phyloP scores from a whole-genome alignment of 2,888 invertebrate species.

The Trissolcus japonicus region DNA sequence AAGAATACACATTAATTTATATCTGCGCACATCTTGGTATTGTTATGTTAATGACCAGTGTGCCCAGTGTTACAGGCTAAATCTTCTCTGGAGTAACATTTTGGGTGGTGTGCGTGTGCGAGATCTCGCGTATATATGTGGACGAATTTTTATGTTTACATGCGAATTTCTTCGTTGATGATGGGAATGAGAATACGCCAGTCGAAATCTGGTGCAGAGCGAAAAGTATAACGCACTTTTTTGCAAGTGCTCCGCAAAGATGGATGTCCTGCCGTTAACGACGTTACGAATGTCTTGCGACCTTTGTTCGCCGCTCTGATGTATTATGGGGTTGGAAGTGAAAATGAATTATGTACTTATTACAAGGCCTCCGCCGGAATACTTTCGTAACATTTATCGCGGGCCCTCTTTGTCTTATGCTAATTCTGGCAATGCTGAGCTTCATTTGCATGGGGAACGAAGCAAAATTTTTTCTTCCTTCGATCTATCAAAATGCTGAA shows the following conservation, averaged over 20 bases:
- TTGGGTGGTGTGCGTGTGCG: constrained; percentile 7
- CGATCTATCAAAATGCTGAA: not conserved
- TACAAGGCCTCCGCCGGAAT: constrained; percentile 12
- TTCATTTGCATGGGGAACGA: constrained; percentile 4
- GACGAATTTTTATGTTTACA: constrained; percentile 26
- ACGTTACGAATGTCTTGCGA: constrained; percentile 22
- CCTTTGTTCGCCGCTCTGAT: constrained; percentile 32
- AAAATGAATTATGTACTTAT: constrained; percentile 42
- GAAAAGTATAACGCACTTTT: constrained; percentile 18
- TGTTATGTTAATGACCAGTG: constrained; percentile 73
- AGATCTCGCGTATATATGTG: not conserved
- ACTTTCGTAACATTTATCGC: constrained; percentile 5
- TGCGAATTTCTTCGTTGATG: constrained; percentile 27
- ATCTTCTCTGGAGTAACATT: constrained; percentile 61
- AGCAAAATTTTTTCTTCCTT: no score
- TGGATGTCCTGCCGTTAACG: constrained; percentile 13
- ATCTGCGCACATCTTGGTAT: constrained; percentile 72
- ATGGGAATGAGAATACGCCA: constrained; percentile 25
- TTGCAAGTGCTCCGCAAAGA: constrained; percentile 12
- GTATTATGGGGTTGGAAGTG: constrained; percentile 33
- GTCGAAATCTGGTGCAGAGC: constrained; percentile 33
- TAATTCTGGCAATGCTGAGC: constrained; percentile 3
- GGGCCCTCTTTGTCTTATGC: constrained; percentile 5
- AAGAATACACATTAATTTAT: constrained; percentile 76
- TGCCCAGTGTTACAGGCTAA: constrained; percentile 60